Conservation (phyloP, 2,888 invertebrate genomes). For the Tinea pellionella region DNA sequence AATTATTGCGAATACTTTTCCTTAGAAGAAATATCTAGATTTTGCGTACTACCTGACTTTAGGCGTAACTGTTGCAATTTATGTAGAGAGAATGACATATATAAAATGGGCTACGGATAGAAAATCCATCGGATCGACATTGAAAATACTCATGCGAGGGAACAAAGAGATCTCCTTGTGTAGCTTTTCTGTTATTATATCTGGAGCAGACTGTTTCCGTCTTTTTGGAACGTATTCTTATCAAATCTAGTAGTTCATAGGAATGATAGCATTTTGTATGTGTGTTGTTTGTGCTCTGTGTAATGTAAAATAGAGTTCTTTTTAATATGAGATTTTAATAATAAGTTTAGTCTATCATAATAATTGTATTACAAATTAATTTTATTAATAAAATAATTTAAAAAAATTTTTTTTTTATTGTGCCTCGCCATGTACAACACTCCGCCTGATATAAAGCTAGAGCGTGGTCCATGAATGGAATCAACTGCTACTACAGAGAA, state of each 20-base stretch:
- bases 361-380: too few relatives aligned
- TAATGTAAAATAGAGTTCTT: too few relatives aligned
- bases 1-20: conserved; percentile 60
- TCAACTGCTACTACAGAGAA: too few relatives aligned
- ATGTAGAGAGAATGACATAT: conserved; percentile 31
- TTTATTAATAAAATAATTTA: too few relatives aligned
- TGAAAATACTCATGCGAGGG: not conserved
- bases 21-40: conserved; percentile 44
- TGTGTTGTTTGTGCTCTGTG: not conserved
- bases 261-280: not conserved
- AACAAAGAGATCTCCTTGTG: not conserved
- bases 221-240: not conserved
- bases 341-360: too few relatives aligned
- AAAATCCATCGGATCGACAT: not conserved
- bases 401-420: too few relatives aligned
- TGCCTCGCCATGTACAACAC: too few relatives aligned
- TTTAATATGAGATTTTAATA: too few relatives aligned
- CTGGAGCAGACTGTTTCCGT: not conserved
- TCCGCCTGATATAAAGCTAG: too few relatives aligned
- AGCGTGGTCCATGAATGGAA: too few relatives aligned
- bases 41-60: conserved; percentile 70
- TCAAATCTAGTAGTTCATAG: not conserved
- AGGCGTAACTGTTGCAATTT: conserved; percentile 71
- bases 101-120: not conserved
- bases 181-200: not conserved